A percentile compares a stretch with the other conserved stretches of the same genome.
phyloP scores from a whole-genome alignment of 2,113 vertebrate genomes.

The Lethenteron reissneri region DNA sequence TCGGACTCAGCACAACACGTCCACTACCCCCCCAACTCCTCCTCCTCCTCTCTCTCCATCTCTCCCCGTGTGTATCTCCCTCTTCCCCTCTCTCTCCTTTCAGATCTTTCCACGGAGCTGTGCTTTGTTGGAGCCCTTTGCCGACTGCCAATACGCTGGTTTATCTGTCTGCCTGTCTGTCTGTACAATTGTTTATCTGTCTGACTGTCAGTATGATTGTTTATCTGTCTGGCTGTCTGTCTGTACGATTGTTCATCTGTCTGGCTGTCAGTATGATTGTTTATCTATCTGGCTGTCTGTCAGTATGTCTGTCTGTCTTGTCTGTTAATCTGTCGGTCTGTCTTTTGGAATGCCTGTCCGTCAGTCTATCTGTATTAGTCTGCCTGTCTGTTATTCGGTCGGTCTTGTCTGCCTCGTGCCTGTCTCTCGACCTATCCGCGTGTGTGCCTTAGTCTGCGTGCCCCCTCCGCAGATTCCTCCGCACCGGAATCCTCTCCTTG shows the following conservation, averaged over 20 bases:
- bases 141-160: not conserved
- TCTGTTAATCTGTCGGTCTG: too few relatives aligned
- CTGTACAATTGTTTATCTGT: not conserved
- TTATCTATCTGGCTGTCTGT: not conserved
- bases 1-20: not conserved
- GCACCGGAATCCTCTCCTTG: too few relatives aligned
- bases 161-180: not conserved
- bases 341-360: too few relatives aligned
- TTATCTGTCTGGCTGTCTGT: not conserved
- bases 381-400: too few relatives aligned
- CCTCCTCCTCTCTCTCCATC: conserved; percentile 4
- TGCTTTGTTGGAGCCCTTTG: too few relatives aligned
- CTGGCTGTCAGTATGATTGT: not conserved
- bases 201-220: not conserved
- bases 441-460: too few relatives aligned
- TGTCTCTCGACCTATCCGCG: too few relatives aligned
- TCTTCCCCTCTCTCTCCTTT: conserved; percentile 12
- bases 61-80: conserved; percentile 15
- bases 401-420: too few relatives aligned
- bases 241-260: not conserved
- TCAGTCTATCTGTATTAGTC: too few relatives aligned
- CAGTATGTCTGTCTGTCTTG: too few relatives aligned
- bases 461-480: too few relatives aligned
- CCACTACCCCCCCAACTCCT: not conserved
- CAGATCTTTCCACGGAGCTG: not conserved